These are phyloP conservation scores for Archegozetes longisetosus DNA, from an alignment of 1,140 invertebrate species.

Conservation along the genomic window DNA sequence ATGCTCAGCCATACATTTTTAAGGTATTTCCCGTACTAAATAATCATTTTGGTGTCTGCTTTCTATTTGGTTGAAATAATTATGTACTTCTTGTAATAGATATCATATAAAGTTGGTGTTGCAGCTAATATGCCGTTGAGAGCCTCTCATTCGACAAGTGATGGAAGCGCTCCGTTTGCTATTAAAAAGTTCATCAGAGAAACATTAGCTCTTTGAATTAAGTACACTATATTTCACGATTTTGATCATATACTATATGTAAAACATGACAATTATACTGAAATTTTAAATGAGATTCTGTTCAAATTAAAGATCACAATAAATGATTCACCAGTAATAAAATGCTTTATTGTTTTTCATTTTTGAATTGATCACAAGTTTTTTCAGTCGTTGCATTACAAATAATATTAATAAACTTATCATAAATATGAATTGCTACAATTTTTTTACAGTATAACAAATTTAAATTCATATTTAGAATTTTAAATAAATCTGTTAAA, in stretches of 20 bases:
- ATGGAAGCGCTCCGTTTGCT: background rate
- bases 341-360: too few relatives aligned
- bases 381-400: too few relatives aligned
- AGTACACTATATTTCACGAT: background rate
- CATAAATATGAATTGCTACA: too few relatives aligned
- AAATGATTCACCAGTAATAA: too few relatives aligned
- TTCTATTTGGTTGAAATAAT: background rate
- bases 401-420: too few relatives aligned
- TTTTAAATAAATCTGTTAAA: too few relatives aligned
- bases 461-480: too few relatives aligned
- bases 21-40: conserved; percentile 37
- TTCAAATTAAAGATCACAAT: too few relatives aligned
- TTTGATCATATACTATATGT: background rate
- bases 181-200: conserved; percentile 13
- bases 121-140: background rate
- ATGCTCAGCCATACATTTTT: conserved; percentile 90
- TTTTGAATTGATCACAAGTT: too few relatives aligned
- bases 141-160: background rate
- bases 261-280: too few relatives aligned
- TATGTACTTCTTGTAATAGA: conserved; percentile 6
- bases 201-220: background rate
- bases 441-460: too few relatives aligned
- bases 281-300: too few relatives aligned
- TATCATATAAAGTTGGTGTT: conserved; percentile 10
- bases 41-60: background rate